Conservation (phyloP, 2,888 invertebrate genomes). For the Perithous albicinctus region DNA sequence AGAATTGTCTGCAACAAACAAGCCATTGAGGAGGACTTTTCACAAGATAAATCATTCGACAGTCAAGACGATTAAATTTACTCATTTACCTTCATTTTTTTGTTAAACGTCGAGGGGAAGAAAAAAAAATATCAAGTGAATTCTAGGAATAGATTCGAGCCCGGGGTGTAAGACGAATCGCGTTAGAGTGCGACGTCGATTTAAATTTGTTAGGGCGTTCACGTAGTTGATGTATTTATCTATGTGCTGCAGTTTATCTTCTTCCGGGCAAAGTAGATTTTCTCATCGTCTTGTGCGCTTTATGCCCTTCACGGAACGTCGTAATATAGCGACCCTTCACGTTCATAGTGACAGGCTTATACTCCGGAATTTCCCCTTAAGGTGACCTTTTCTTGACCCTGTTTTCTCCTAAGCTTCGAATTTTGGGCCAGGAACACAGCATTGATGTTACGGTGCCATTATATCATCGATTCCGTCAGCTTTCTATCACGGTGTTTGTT, state of each 20-base stretch:
- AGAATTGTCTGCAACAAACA: too few relatives aligned
- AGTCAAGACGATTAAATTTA: slow-evolving; percentile 4
- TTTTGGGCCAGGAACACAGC: background rate
- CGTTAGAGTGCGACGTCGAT: slow-evolving; percentile 39
- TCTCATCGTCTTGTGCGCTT: background rate
- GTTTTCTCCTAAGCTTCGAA: background rate
- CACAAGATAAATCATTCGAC: background rate
- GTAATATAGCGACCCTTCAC: background rate
- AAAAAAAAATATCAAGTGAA: slow-evolving; percentile 35
- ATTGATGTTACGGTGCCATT: background rate
- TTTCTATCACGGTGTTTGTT: too few relatives aligned
- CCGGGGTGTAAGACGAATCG: slow-evolving; percentile 28
- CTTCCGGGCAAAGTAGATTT: slow-evolving; percentile 28
- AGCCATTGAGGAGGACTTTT: background rate
- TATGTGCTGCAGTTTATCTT: background rate
- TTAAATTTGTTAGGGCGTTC: slow-evolving; percentile 50
- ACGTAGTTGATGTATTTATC: slow-evolving; percentile 29
- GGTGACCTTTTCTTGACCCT: background rate
- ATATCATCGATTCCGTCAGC: background rate
- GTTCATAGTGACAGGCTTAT: slow-evolving; percentile 2
- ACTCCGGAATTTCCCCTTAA: background rate
- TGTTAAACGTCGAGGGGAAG: too few relatives aligned
- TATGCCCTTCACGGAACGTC: background rate
- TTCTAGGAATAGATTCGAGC: slow-evolving; percentile 23
- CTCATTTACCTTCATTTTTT: background rate